phyloP scores from a whole-genome alignment of 2,797 vertebrate genomes.

The Galago senegalensis region DNA sequence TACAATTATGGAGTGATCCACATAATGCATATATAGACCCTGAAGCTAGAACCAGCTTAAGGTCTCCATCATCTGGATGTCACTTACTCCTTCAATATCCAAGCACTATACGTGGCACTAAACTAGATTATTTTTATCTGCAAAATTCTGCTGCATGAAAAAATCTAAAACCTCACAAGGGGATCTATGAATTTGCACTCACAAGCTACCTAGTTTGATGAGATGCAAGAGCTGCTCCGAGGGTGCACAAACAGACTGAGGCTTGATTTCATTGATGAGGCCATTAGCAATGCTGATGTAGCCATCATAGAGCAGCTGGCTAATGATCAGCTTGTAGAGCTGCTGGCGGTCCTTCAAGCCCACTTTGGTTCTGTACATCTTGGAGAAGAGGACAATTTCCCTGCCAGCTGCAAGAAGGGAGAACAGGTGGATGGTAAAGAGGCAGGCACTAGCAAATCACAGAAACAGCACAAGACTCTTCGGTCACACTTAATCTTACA shows the following conservation, averaged over 20 bases:
- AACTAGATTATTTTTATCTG: not conserved
- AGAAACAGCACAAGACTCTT: not conserved
- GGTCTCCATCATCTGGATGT: not conserved
- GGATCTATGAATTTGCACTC: not conserved
- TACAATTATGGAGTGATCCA: not conserved
- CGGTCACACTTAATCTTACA: not conserved
- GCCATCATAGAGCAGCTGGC: conserved; percentile 97
- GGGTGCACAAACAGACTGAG: conserved; percentile 95
- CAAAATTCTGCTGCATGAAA: not conserved
- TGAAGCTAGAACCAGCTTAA: not conserved
- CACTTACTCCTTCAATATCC: not conserved
- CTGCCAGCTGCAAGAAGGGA: conserved; percentile 84
- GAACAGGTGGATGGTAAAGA: not conserved
- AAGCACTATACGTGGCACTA: not conserved
- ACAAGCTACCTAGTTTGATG: conserved; percentile 94
- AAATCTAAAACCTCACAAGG: not conserved
- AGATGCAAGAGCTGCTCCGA: conserved; percentile 99
- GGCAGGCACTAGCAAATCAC: not conserved
- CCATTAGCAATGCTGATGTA: conserved; percentile 97
- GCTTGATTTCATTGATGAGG: conserved; percentile 97
- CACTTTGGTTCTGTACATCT: conserved; percentile 97
- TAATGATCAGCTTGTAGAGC: conserved; percentile 97
- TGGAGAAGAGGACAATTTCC: conserved; percentile 77
- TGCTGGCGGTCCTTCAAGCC: conserved; percentile 98
- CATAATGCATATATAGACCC: not conserved